Conservation (phyloP, 2,113 vertebrate species). For the Prionailurus viverrinus region DNA sequence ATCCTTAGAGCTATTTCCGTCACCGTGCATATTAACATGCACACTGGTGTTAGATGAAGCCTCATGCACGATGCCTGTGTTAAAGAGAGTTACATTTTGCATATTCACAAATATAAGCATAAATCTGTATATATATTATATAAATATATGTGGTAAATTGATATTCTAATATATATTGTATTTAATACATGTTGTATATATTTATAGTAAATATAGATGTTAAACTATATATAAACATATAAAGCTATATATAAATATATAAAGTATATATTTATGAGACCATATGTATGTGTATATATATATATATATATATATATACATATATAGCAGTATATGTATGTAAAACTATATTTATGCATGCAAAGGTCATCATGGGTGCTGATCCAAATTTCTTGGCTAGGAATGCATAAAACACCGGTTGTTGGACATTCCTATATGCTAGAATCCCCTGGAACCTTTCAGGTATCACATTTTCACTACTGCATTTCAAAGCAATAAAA, state of each 20-base stretch:
- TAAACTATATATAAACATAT: too few relatives aligned
- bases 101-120: too few relatives aligned
- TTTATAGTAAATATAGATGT: too few relatives aligned
- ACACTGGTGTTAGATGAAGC: neutral
- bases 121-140: neutral
- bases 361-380: neutral
- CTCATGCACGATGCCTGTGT: accelerated
- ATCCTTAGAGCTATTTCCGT: accelerated
- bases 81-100: too few relatives aligned
- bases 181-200: too few relatives aligned
- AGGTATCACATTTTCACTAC: neutral
- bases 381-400: neutral
- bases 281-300: too few relatives aligned
- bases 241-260: neutral
- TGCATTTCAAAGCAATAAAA: neutral
- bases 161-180: too few relatives aligned
- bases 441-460: neutral
- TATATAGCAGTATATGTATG: neutral
- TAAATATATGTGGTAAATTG: neutral
- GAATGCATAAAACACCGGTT: neutral
- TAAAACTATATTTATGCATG: neutral
- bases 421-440: accelerated
- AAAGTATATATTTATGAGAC: too few relatives aligned
- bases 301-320: neutral
- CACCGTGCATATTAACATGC: accelerated